Percentiles rank a stretch among this genome's conserved stretches.
phyloP scores from a whole-genome alignment of 1,140 invertebrate genomes.

The Anoplolepis gracilipes region DNA sequence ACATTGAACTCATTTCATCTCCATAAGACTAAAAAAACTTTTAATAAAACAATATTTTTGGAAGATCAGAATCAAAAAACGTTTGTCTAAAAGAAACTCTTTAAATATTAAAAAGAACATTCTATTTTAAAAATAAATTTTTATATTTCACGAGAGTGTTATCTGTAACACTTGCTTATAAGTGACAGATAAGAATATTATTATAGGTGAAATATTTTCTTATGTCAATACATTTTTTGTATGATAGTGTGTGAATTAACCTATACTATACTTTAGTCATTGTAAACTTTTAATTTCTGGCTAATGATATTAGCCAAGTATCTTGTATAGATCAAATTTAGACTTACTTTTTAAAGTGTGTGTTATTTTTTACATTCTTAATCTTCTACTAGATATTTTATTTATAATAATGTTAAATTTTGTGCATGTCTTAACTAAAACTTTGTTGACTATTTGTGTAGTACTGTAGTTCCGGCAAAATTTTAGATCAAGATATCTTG shows the following conservation, averaged over 20 bases:
- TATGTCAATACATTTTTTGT: not conserved
- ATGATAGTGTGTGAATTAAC: not conserved
- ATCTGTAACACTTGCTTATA: not conserved
- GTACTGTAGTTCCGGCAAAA: not conserved
- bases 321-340: not conserved
- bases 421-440: not conserved
- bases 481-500: conserved; percentile 45
- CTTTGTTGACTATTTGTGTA: not conserved
- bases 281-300: not conserved
- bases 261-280: not conserved
- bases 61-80: not conserved
- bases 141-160: not conserved
- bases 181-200: too few species aligned
- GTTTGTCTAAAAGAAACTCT: not conserved
- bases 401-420: not conserved
- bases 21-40: not conserved
- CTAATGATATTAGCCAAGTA: not conserved
- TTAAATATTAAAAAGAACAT: not conserved
- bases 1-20: not conserved
- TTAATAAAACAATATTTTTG: not conserved
- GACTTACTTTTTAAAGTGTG: not conserved
- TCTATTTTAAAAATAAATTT: not conserved
- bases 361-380: not conserved
- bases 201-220: not conserved
- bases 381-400: not conserved